Base-by-base conservation (phyloP, 2,888 invertebrate genomes). In the Hedya salicella region DNA sequence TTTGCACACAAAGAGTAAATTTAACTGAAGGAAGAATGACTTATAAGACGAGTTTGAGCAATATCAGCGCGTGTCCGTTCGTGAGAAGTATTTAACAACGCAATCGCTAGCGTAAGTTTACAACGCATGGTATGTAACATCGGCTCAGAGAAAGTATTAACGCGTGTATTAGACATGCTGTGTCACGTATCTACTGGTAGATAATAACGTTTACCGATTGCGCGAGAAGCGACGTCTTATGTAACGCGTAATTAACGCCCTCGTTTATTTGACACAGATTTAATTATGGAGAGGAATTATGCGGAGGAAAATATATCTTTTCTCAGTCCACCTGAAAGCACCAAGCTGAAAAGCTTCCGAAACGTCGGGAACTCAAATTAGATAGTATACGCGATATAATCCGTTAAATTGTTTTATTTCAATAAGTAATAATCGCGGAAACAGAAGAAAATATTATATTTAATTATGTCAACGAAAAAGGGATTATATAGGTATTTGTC, bases 91-190 rank as follows among this genome's bases (percentile, higher is more conserved):
- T 67, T 39, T 61, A 48, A 62, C 48, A 49, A 32, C 65, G 59
- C 57, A 64, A 71, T 62, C 72, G 71, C 66, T 70, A 75, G 72
- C 73, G 75, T 71, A 69, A 73, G 70, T 73, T 73, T 44, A 77
- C 78, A 75, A 74, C 73, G 70, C 56, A 32, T 16, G 32, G 57
- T 49, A 67, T 67, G 74, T 73, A 75, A 71, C 70, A 78, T 77
- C 73, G 70, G 68, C 68, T 76, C 75, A 73, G 71, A 71, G 73
- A 77, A 72, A 76, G 77, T 76, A 72, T 69, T 73, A 75, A 70
- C 72, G 73, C 74, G 73, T 76, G 71, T 72, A 77, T 77, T 73
- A 76, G 66, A 69, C 64, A 65, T 69, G 69, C 57, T 70, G 67
- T 74, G 70, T 75, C 75, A 75, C 69, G 62, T 68, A n/a, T n/a